phyloP scores from a whole-genome alignment of 2,113 vertebrate species.

The Aspidoscelis tigris region DNA sequence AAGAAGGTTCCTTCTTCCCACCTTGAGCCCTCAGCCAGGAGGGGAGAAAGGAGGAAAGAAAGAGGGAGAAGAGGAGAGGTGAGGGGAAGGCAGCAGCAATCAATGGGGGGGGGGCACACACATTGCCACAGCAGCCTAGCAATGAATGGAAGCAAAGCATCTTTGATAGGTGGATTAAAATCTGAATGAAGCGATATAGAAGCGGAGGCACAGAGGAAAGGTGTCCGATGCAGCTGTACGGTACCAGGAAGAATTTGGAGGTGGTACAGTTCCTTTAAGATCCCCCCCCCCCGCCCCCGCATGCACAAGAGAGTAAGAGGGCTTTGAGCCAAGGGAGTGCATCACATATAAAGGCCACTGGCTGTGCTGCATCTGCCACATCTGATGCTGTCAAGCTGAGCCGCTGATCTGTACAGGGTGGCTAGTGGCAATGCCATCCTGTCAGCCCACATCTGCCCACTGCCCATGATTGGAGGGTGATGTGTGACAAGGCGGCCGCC shows the following conservation, averaged over 20 bases:
- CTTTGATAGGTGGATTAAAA: no score
- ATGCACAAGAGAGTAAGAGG: neutral
- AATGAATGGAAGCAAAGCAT: no score
- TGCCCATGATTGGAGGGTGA: constrained; percentile 49
- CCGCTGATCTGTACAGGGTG: constrained; percentile 30
- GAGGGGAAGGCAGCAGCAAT: neutral
- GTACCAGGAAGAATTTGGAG: no score
- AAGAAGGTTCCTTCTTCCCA: no score
- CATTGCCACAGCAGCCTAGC: no score
- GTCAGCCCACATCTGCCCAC: constrained; percentile 85
- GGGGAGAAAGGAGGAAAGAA: neutral
- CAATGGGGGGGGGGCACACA: no score
- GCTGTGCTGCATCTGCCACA: constrained; percentile 55
- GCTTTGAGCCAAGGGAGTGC: neutral
- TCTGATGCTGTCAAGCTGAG: constrained; percentile 65
- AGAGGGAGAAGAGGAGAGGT: neutral
- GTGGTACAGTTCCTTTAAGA: no score
- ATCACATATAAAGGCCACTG: neutral
- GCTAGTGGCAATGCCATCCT: constrained; percentile 82
- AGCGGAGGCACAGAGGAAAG: neutral
- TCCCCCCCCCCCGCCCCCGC: rapidly evolving
- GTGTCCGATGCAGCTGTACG: no score
- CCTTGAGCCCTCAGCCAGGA: neutral
- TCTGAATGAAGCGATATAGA: neutral
- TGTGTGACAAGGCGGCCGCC: neutral